phyloP scores from a whole-genome alignment of 1,140 invertebrate species.

The Palaemon carinicauda region DNA sequence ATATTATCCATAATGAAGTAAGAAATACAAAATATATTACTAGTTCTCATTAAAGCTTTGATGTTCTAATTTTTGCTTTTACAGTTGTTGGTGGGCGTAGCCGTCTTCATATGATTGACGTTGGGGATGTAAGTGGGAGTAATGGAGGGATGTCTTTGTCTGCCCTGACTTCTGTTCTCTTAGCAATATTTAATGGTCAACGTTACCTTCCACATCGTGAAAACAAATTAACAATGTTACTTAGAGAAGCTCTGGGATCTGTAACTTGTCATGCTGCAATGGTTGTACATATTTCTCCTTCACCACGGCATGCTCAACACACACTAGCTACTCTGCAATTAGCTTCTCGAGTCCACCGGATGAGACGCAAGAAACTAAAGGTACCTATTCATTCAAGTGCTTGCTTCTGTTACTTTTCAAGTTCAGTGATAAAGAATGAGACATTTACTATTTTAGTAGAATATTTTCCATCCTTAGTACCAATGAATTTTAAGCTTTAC shows the following conservation, averaged over 20 bases:
- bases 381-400: slow-evolving; percentile 60
- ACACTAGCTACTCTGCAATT: slow-evolving; percentile 91
- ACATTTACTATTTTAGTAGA: background rate
- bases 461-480: too few species aligned
- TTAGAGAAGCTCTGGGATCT: slow-evolving; percentile 91
- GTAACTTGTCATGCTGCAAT: slow-evolving; percentile 95
- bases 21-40: background rate
- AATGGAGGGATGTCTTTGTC: slow-evolving; percentile 81
- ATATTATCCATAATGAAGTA: background rate
- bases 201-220: slow-evolving; percentile 68
- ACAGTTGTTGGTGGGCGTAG: slow-evolving; percentile 91
- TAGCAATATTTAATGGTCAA: slow-evolving; percentile 95
- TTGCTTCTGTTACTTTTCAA: too few species aligned
- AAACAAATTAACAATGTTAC: slow-evolving; percentile 78
- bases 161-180: slow-evolving; percentile 89
- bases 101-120: slow-evolving; percentile 90
- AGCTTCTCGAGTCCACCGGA: slow-evolving; percentile 90
- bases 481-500: too few species aligned
- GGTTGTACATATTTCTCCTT: slow-evolving; percentile 92
- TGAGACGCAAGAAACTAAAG: slow-evolving; percentile 79
- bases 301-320: slow-evolving; percentile 84
- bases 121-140: slow-evolving; percentile 78
- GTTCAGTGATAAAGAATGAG: background rate
- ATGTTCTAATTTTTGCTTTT: slow-evolving; percentile 43
- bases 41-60: too few species aligned